Conservation (phyloP, 2,888 invertebrate species). For the Stramonita haemastoma region DNA sequence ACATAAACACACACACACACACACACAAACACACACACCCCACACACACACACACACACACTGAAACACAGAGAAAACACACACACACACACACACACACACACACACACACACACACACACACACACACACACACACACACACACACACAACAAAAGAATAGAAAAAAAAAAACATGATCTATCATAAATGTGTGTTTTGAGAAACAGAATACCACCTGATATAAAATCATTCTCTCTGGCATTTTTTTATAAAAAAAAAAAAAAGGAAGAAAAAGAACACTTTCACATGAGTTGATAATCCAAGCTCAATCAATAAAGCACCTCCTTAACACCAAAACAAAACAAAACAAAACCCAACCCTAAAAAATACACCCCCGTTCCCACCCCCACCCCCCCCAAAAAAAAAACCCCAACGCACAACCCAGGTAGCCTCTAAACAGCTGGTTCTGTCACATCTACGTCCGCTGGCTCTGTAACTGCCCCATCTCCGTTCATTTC, state of each 20-base stretch:
- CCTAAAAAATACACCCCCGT: too few species aligned
- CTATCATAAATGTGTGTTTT: background rate
- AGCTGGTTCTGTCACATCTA: background rate
- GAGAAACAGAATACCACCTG: background rate
- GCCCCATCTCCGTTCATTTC: conserved; percentile 18
- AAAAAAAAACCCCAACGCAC: background rate
- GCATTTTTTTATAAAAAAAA: too few species aligned
- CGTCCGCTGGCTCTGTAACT: background rate
- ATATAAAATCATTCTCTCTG: background rate
- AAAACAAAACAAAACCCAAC: background rate
- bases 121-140: too few species aligned
- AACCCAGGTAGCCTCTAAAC: background rate
- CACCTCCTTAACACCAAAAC: background rate
- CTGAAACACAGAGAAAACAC: too few species aligned
- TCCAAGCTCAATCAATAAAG: background rate
- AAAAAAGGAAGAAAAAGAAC: background rate
- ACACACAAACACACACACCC: too few species aligned
- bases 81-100: too few species aligned
- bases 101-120: too few species aligned
- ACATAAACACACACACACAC: too few species aligned
- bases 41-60: too few species aligned
- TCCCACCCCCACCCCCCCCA: background rate
- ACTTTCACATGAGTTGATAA: background rate
- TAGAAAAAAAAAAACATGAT: background rate
- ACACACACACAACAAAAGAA: too few species aligned